Evolutionary conservation across 2,888 invertebrate genomes (phyloP), one percentile per base, ranked within the genome.

Genomic region (Conops quadrifasciatus): DNA sequence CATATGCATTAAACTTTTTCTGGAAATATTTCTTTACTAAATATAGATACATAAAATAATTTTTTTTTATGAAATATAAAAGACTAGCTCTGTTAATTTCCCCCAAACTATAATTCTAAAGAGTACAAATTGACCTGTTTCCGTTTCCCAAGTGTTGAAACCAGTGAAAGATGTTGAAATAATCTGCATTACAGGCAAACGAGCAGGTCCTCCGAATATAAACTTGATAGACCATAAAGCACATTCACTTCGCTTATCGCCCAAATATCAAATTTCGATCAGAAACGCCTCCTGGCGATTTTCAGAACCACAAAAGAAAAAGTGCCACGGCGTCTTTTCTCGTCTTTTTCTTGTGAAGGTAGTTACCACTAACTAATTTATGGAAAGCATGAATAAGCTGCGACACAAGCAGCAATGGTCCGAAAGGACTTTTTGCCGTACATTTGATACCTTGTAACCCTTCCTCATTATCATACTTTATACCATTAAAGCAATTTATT

Each of bases 211-310:
- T 36, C 26, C 60, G 66, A 36, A 36, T 36, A 36, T 36, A 36
- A 36, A 36, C n/a, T 36, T 36, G 36, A 36, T 36, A 36, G 36
- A 36, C 5, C 4, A 36, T 36, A 53, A 71, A 76, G 76, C 80
- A 75, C 74, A 75, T 79, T 77, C 75, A 9, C 36, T 9, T 36
- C 36, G 36, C 80, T 81, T 84, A 84, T 84, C 84, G 80, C 78
- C 73, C 78, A 80, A 80, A 84, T 84, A 84, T 84, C 84, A 82
- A 84, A 84, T 84, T 84, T 84, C 84, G 82, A 84, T 84, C 84
- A 80, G 80, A 77, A 81, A 82, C 82, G 80, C 81, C 81, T 82
- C 74, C 80, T 75, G 78, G 80, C 77, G 76, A 78, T 78, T 79
- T 28, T 77, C 73, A 74, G 73, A 72, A 73, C 71, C 59, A 72